Conservation (phyloP, 2,888 invertebrate species). For the Microdon myrmicae region DNA sequence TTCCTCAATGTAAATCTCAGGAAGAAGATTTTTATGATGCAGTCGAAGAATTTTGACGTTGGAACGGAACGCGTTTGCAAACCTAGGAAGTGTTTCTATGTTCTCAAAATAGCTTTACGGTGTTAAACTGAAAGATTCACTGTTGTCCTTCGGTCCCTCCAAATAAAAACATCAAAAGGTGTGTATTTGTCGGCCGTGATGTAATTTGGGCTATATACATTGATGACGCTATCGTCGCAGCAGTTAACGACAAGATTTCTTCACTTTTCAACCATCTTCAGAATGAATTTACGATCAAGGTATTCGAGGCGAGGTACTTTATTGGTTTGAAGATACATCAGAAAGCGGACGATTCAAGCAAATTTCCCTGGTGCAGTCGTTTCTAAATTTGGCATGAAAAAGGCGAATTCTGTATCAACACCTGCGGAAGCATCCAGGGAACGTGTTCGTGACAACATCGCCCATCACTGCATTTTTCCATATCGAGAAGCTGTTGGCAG, state of each 20-base stretch:
- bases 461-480: slow-evolving; percentile 8
- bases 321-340: slow-evolving; percentile 25
- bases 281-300: slow-evolving; percentile 29
- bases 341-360: slow-evolving; percentile 5
- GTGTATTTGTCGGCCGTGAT: slow-evolving; percentile 51
- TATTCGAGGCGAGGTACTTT: slow-evolving; percentile 27
- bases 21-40: slow-evolving; percentile 40
- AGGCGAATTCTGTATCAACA: slow-evolving; percentile 9
- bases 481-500: slow-evolving; percentile 34
- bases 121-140: slow-evolving; percentile 50
- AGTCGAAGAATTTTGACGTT: slow-evolving; percentile 43
- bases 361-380: slow-evolving; percentile 10
- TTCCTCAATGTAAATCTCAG: slow-evolving; percentile 34
- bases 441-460: background rate
- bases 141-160: slow-evolving; percentile 45
- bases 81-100: slow-evolving; percentile 46
- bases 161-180: slow-evolving; percentile 50
- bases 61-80: slow-evolving; percentile 45
- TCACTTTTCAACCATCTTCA: slow-evolving; percentile 20
- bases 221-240: slow-evolving; percentile 53
- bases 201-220: slow-evolving; percentile 55
- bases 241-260: slow-evolving; percentile 20
- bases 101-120: slow-evolving; percentile 49
- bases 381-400: slow-evolving; percentile 6
- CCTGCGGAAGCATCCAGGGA: background rate